Evolutionary conservation across 2,797 vertebrate species (phyloP).

Genomic region (Hydrocynus forskahlii): DNA sequence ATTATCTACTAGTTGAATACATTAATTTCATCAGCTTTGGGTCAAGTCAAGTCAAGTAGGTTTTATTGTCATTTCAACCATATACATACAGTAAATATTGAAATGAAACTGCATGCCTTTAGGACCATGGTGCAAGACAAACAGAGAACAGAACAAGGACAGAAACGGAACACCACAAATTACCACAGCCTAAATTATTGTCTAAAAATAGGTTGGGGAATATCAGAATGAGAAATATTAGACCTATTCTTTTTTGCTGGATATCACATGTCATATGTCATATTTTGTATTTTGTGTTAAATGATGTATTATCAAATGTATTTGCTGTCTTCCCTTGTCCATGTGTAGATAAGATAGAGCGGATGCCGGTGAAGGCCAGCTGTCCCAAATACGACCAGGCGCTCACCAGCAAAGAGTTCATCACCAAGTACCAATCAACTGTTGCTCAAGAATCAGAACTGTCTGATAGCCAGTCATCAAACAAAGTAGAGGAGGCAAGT

Average conservation of each 20-base stretch:
- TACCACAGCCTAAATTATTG: no score
- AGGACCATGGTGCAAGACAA: no score
- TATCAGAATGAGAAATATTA: not conserved
- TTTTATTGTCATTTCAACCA: no score
- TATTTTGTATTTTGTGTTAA: not conserved
- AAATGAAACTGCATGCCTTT: no score
- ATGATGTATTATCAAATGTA: not conserved
- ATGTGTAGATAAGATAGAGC: constrained; percentile 68
- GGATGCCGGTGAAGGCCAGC: constrained; percentile 55
- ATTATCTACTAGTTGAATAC: no score
- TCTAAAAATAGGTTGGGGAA: no score
- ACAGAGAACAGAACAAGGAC: no score
- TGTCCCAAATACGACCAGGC: constrained; percentile 75
- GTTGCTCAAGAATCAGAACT: constrained; percentile 37
- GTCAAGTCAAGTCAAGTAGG: no score
- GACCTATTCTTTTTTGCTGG: not conserved
- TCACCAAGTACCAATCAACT: constrained; percentile 72
- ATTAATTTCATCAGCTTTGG: no score
- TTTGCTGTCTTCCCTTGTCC: constrained; percentile 18
- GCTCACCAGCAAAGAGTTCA: constrained; percentile 80
- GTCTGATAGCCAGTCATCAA: constrained; percentile 42
- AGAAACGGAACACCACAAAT: no score
- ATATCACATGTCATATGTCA: not conserved
- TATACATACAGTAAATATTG: no score
- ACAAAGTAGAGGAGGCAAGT: constrained; percentile 45